Percentiles rank a stretch among this genome's conserved stretches.
These are phyloP conservation scores for Psettodes erumei DNA, from an alignment of 2,113 vertebrate genomes.

Conservation along the genomic window DNA sequence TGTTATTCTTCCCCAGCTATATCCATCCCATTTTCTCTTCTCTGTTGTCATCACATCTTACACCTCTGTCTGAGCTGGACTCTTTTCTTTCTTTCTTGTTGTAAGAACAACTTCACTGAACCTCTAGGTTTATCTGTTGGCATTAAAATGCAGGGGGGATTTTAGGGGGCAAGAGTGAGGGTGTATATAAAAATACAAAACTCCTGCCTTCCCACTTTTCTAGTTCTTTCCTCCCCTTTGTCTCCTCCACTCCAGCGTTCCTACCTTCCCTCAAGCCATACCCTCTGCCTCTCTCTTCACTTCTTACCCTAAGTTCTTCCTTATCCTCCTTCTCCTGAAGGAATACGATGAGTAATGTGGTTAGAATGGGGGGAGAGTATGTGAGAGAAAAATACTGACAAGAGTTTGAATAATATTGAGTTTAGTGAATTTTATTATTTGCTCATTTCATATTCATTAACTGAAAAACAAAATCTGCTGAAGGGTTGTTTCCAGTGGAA, in stretches of 20 bases:
- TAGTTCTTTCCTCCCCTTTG: neutral
- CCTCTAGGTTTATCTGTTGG: conserved; percentile 17
- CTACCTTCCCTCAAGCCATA: neutral
- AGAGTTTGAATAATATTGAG: neutral
- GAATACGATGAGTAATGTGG: neutral
- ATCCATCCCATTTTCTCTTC: neutral
- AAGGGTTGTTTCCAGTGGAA: neutral
- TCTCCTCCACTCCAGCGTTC: neutral
- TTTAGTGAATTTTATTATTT: neutral
- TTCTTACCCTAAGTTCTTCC: neutral
- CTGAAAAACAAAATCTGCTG: neutral
- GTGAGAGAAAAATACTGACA: neutral
- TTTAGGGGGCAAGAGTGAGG: conserved; percentile 12
- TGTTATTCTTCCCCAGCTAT: too few relatives aligned
- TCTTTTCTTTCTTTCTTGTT: neutral
- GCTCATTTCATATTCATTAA: neutral
- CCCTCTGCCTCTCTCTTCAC: neutral
- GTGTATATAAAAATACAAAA: conserved; percentile 43
- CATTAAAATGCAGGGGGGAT: conserved; percentile 48
- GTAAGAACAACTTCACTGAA: conserved; percentile 16
- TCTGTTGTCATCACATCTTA: neutral
- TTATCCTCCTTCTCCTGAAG: neutral
- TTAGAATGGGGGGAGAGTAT: neutral
- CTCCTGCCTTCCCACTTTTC: conserved; percentile 6
- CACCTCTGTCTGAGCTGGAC: neutral